Evolutionary conservation across 2,113 vertebrate species (phyloP), one percentile per base, ranked within the genome.

Genomic region (Calyptommatus sinebrachiatus): DNA sequence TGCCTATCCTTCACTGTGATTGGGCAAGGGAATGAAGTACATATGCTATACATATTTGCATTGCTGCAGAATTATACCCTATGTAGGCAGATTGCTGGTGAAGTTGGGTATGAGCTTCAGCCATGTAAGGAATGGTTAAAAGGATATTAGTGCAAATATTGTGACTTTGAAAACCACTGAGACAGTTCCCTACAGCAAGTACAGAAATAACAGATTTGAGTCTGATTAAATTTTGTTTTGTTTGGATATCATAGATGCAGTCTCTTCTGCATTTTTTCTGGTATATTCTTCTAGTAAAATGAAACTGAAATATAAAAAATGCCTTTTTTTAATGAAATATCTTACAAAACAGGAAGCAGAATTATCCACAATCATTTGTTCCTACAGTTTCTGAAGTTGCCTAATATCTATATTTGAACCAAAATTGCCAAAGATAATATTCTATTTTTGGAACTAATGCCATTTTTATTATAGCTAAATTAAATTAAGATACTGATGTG

Each of bases 401-500:
- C 86, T 86, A 91, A 81, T 72, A 31, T 86, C 82, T 88, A 16
- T 82, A 89, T 85, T 86, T 91, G 60, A 81, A 87, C 53, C n/a
- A 85, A 91, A 92, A 89, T 88, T 90, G 80, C 50, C 81, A 82
- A 89, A 71, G 74, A 89, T 80, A 72, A 83, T 87, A 82, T 69
- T 82, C 48, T 84, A 67, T 78, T 87, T 93, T 94, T 88, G 87
- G 29, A 83, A 88, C 72, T 81, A 79, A 80, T 73, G 41, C 81
- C 79, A 28, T 22, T 60, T 73, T 88, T 92, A 88, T 57, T 53
- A 67, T 2, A 88, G 89, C 62, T 84, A 91, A 93, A 93, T 94
- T 88, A 90, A 92, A 94, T 94, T 91, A 93, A 92, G 85, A 90
- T 82, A 86, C 70, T 50, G 89, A 89, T 87, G 86, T 83, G 85